A percentile compares a stretch with the other conserved stretches of the same genome.
Conservation (phyloP, 2,113 vertebrate species). For the Hiodon tergisus region DNA sequence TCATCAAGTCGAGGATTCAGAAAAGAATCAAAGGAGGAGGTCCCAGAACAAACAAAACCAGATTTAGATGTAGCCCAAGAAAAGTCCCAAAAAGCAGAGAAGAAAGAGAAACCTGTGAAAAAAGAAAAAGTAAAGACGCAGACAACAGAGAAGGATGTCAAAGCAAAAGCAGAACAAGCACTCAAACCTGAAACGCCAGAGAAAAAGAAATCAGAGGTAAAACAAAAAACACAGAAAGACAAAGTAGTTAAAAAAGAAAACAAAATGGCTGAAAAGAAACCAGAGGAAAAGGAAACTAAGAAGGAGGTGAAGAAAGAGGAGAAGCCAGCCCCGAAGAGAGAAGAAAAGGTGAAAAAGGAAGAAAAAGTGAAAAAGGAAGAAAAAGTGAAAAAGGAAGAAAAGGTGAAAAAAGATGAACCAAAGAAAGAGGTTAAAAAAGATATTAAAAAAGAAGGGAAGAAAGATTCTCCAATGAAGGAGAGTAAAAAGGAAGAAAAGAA, state of each 20-base stretch:
- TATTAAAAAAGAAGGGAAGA: constrained; percentile 67
- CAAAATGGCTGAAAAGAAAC: constrained; percentile 78
- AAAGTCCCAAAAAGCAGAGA: constrained; percentile 75
- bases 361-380: constrained; percentile 77
- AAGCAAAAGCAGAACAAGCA: constrained; percentile 65
- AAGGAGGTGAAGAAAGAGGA: constrained; percentile 69
- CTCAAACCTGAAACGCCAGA: constrained; percentile 68
- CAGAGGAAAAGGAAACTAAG: constrained; percentile 72
- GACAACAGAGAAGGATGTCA: constrained; percentile 63
- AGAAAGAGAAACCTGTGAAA: constrained; percentile 82
- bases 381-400: constrained; percentile 65
- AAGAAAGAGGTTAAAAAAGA: constrained; percentile 77
- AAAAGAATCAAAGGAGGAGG: constrained; percentile 84
- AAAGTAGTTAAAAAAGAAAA: constrained; percentile 78
- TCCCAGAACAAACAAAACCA: constrained; percentile 66
- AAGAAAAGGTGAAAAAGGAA: constrained; percentile 75
- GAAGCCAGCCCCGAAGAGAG: constrained; percentile 62
- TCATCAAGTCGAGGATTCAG: constrained; percentile 67
- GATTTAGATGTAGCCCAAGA: constrained; percentile 59
- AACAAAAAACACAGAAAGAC: constrained; percentile 73
- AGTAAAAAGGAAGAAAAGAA: constrained; percentile 84
- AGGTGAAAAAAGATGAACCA: constrained; percentile 74
- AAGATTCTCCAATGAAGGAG: constrained; percentile 69
- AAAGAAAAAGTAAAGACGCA: constrained; percentile 72
- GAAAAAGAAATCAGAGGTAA: constrained; percentile 74